A percentile compares a stretch with the other conserved stretches of the same genome.
These are phyloP conservation scores for Hippocampus barbouri DNA, from an alignment of 2,113 vertebrate genomes.

Conservation along the genomic window DNA sequence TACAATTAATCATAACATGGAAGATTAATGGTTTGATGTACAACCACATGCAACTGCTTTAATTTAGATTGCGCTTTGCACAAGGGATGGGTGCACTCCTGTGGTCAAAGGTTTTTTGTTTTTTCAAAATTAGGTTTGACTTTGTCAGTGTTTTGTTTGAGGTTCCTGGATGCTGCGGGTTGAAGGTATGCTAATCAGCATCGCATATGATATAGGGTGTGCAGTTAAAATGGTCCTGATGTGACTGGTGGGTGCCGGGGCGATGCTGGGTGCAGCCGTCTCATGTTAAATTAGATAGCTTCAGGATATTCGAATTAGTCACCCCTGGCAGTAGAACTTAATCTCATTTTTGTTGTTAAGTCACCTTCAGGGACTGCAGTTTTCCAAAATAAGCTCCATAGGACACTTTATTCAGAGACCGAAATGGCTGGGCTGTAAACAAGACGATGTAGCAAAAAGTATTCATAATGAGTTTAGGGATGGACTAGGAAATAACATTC, in stretches of 20 bases:
- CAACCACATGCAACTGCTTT: slow-evolving; percentile 33
- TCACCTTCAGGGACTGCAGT: slow-evolving; percentile 71
- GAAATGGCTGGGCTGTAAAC: slow-evolving; percentile 59
- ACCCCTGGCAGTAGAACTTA: slow-evolving; percentile 71
- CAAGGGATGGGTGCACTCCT: slow-evolving; percentile 40
- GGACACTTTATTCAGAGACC: slow-evolving; percentile 55
- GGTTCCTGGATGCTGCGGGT: slow-evolving; percentile 36
- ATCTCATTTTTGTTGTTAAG: slow-evolving; percentile 75
- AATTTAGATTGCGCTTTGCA: slow-evolving; percentile 52
- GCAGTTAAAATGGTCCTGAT: slow-evolving; percentile 66
- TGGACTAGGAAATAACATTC: too few relatives aligned
- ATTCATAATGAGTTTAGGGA: slow-evolving; percentile 48
- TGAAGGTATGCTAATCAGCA: slow-evolving; percentile 61
- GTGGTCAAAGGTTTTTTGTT: slow-evolving; percentile 48
- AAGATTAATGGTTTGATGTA: slow-evolving; percentile 52
- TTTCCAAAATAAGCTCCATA: slow-evolving; percentile 66
- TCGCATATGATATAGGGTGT: slow-evolving; percentile 47
- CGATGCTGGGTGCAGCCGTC: slow-evolving; percentile 54
- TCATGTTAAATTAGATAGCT: slow-evolving; percentile 72
- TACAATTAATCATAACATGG: slow-evolving; percentile 46
- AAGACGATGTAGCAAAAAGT: slow-evolving; percentile 46
- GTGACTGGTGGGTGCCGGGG: slow-evolving; percentile 56
- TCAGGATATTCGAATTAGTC: slow-evolving; percentile 65
- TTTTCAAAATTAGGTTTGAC: slow-evolving; percentile 24
- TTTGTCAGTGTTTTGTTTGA: slow-evolving; percentile 34